Conservation (phyloP, 2,888 invertebrate species). For the Tachina grossa region DNA sequence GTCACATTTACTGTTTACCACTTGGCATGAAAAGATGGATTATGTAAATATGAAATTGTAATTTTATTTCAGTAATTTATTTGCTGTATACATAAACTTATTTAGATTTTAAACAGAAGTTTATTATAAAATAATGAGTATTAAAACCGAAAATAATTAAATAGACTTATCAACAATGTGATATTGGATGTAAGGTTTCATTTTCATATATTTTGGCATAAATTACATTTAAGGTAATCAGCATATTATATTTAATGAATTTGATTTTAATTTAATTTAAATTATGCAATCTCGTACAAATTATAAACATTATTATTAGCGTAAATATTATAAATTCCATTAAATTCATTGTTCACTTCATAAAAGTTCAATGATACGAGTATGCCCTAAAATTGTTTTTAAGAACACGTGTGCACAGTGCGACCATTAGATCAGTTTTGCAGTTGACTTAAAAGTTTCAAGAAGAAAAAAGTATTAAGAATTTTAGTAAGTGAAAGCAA, state of each 20-base stretch:
- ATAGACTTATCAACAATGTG: constrained; percentile 20
- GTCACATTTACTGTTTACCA: background rate
- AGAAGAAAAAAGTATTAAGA: background rate
- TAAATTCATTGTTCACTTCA: no score
- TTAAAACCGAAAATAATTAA: constrained; percentile 42
- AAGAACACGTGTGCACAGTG: background rate
- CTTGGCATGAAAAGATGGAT: background rate
- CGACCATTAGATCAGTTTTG: no score
- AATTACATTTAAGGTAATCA: constrained; percentile 17
- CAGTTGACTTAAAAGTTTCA: no score
- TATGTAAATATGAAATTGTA: background rate
- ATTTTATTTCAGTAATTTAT: constrained; percentile 1
- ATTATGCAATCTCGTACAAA: constrained; percentile 3
- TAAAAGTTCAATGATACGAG: no score
- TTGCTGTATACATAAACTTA: background rate
- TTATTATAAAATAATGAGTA: constrained; percentile 25
- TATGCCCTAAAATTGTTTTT: background rate
- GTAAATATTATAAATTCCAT: background rate
- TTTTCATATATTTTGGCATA: constrained; percentile 8
- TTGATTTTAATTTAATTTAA: constrained; percentile 28
- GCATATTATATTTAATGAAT: constrained; percentile 22
- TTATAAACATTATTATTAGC: background rate
- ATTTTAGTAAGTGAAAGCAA: background rate
- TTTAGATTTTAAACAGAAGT: constrained; percentile 16
- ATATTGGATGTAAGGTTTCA: background rate